phyloP scores from a whole-genome alignment of 1,140 invertebrate genomes.

The Drosophila sp. region DNA sequence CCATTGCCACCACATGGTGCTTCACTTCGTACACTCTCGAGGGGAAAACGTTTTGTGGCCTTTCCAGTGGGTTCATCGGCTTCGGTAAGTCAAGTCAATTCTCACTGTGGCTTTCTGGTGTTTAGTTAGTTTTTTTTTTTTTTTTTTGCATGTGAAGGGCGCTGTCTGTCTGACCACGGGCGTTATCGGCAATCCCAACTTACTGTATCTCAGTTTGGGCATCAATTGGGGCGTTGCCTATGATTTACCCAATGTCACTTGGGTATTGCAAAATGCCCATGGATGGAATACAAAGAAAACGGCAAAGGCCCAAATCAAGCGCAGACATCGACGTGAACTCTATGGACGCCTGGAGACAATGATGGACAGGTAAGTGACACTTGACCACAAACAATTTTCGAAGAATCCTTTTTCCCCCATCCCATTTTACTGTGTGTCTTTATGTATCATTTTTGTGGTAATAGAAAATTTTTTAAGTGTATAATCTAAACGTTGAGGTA shows the following conservation, averaged over 20 bases:
- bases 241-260: constrained; percentile 88
- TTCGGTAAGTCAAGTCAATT: constrained; percentile 67
- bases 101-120: not conserved
- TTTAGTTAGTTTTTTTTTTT: constrained; percentile 5
- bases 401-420: not conserved
- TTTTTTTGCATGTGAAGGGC: constrained; percentile 48
- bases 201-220: constrained; percentile 74
- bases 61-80: constrained; percentile 83
- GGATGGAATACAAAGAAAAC: constrained; percentile 62
- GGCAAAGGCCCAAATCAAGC: constrained; percentile 83
- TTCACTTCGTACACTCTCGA: constrained; percentile 65
- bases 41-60: constrained; percentile 81
- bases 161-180: constrained; percentile 78
- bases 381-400: not conserved
- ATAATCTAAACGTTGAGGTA: constrained; percentile 10
- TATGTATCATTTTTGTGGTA: not conserved
- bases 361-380: constrained; percentile 86
- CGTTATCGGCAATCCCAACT: constrained; percentile 77
- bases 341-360: constrained; percentile 88
- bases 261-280: constrained; percentile 84
- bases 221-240: constrained; percentile 90
- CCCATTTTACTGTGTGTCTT: not conserved
- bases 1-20: constrained; percentile 56
- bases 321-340: constrained; percentile 87
- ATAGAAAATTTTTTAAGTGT: not conserved